These are phyloP conservation scores for Artemia sinica DNA, from an alignment of 2,888 invertebrate species.

Conservation along the genomic window DNA sequence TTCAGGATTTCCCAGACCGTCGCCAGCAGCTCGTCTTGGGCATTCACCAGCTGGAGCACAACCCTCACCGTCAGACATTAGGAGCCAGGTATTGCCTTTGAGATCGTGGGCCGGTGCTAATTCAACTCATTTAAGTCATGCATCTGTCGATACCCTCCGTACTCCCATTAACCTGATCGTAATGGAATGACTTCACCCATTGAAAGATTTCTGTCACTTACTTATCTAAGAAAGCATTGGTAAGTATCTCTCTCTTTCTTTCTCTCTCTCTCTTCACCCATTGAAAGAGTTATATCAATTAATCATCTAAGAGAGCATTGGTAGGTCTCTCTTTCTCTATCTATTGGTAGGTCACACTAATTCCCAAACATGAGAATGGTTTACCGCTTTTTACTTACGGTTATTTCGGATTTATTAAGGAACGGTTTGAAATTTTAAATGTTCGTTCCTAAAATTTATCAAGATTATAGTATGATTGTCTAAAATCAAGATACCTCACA, in stretches of 20 bases:
- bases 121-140: slow-evolving; percentile 69
- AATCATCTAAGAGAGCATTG: no score
- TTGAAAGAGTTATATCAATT: no score
- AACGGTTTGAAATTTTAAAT: no score
- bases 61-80: slow-evolving; percentile 21
- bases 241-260: not conserved
- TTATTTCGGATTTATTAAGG: no score
- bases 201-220: slow-evolving; percentile 56
- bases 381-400: no score
- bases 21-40: slow-evolving; percentile 33
- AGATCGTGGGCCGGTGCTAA: slow-evolving; percentile 82
- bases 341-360: no score
- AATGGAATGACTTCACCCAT: slow-evolving; percentile 48
- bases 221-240: not conserved
- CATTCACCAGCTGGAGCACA: slow-evolving; percentile 32
- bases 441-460: no score
- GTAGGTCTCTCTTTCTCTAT: no score
- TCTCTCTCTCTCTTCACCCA: no score
- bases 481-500: no score
- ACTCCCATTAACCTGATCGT: slow-evolving; percentile 49
- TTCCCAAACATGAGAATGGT: no score
- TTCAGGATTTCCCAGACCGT: slow-evolving; percentile 33
- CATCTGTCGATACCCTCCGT: slow-evolving; percentile 69
- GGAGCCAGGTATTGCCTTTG: slow-evolving; percentile 50
- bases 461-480: no score